Evolutionary conservation across 2,797 vertebrate genomes (phyloP).

Genomic region (Denticeps clupeoides): DNA sequence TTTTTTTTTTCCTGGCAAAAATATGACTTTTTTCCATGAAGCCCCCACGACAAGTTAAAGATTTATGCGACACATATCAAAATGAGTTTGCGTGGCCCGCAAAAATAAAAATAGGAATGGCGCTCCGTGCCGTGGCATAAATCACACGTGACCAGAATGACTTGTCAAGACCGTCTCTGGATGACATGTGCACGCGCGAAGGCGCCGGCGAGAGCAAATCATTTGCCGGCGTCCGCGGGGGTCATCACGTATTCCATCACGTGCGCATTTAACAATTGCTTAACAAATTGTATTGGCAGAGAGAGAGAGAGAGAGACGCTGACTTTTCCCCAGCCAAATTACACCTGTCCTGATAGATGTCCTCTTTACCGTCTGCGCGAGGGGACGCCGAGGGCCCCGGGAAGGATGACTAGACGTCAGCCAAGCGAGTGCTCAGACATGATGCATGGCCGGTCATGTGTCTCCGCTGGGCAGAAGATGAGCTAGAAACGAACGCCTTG

Average conservation of each 20-base stretch:
- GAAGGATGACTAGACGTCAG: constrained; percentile 20
- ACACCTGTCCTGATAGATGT: constrained; percentile 39
- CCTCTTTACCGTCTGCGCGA: constrained; percentile 31
- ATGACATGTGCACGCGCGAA: background rate
- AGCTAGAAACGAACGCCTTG: background rate
- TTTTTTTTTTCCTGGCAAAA: constrained; percentile 23
- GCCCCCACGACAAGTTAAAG: constrained; percentile 8
- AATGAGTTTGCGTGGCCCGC: constrained; percentile 4
- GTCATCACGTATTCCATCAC: constrained; percentile 7
- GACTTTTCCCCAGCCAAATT: no score
- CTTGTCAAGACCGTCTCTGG: constrained; percentile 4
- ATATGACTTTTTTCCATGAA: constrained; percentile 16
- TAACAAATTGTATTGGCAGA: constrained; percentile 45
- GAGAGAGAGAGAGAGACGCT: constrained; percentile 36
- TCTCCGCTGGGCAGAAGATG: constrained; percentile 17
- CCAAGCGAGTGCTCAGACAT: constrained; percentile 16
- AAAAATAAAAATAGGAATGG: background rate
- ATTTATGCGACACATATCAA: constrained; percentile 6
- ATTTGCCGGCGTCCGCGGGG: constrained; percentile 12
- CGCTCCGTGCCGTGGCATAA: constrained; percentile 7
- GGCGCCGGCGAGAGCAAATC: background rate
- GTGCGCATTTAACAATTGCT: constrained; percentile 34
- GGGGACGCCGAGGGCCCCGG: background rate
- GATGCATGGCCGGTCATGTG: constrained; percentile 36
- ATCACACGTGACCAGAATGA: constrained; percentile 7